Conservation (phyloP, 1,140 invertebrate species). For the Listronotus oregonensis region DNA sequence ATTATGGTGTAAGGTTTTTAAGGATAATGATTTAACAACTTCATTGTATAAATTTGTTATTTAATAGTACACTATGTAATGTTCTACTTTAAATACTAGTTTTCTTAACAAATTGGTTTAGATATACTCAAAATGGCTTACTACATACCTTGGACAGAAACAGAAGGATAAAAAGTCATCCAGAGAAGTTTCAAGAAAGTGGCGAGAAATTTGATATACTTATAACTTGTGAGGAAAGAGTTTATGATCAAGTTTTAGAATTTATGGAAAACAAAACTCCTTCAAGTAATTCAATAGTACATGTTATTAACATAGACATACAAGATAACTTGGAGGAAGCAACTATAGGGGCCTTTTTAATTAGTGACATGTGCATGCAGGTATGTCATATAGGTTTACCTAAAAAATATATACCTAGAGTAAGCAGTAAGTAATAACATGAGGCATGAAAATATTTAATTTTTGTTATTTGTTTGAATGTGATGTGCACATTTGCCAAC, state of each 20-base stretch:
- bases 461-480: no score
- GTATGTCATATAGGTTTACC: slow-evolving; percentile 59
- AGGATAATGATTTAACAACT: no score
- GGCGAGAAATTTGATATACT: slow-evolving; percentile 95
- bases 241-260: slow-evolving; percentile 94
- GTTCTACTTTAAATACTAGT: no score
- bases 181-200: slow-evolving; percentile 92
- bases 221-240: slow-evolving; percentile 96
- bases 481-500: no score
- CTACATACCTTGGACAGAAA: slow-evolving; percentile 99
- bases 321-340: slow-evolving; percentile 99
- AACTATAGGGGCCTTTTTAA: slow-evolving; percentile 98
- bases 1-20: no score
- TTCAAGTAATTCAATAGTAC: slow-evolving; percentile 82
- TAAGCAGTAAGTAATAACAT: no score
- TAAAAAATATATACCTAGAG: no score
- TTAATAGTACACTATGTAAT: no score
- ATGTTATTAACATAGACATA: slow-evolving; percentile 99
- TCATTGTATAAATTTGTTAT: no score
- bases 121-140: slow-evolving; percentile 98
- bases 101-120: slow-evolving; percentile 49
- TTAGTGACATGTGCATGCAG: slow-evolving; percentile 91
- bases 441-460: no score
- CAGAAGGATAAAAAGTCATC: slow-evolving; percentile 89
- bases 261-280: slow-evolving; percentile 74